Evolutionary conservation across 2,113 vertebrate species (phyloP).

Genomic region (Pitta sordida): DNA sequence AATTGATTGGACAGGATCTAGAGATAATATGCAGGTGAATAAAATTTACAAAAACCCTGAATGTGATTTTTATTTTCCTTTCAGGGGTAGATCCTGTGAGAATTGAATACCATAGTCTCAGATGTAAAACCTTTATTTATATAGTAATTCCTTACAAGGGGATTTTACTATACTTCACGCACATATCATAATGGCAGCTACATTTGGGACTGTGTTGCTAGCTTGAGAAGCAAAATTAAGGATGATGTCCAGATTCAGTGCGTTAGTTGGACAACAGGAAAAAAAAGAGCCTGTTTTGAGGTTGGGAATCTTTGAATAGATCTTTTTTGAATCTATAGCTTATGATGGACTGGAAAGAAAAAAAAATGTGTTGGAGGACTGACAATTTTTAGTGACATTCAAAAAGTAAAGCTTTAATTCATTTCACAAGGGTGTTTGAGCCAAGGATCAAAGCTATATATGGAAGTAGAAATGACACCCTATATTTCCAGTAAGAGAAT

Average conservation of each 20-base stretch:
- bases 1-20: not conserved
- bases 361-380: not conserved
- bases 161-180: not conserved
- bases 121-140: not conserved
- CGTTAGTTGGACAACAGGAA: not conserved
- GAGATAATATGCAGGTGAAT: not conserved
- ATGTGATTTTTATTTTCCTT: not conserved
- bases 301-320: not conserved
- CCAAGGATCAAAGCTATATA: not conserved
- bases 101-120: not conserved
- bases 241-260: not conserved
- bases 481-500: not conserved
- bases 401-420: not conserved
- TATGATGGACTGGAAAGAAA: not conserved
- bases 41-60: not conserved
- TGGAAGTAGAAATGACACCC: not conserved
- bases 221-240: not conserved
- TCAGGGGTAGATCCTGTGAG: not conserved
- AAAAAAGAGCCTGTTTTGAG: not conserved
- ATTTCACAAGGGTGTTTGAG: not conserved
- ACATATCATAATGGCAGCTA: not conserved
- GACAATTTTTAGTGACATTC: constrained; percentile 12
- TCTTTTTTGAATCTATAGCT: not conserved
- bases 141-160: not conserved
- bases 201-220: not conserved